Evolutionary conservation across 2,888 invertebrate genomes (phyloP), one percentile per base, ranked within the genome.

Genomic region (Augochlorella aurata): DNA sequence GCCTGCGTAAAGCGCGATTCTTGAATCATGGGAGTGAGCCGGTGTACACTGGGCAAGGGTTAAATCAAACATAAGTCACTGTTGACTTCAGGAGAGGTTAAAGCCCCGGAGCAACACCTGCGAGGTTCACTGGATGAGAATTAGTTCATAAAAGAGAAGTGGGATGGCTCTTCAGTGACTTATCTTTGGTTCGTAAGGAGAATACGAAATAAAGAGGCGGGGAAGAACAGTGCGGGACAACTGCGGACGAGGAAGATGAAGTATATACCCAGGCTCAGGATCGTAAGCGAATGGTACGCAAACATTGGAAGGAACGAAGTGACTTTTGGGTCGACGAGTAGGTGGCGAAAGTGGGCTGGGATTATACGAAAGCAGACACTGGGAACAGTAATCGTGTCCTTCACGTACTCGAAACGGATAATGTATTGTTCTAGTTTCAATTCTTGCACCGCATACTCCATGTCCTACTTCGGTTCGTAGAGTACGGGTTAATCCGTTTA

Each of bases 261-360:
- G 83, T 82, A 74, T 70, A 58, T 70, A 58, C 74, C 79, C 77
- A 73, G 85, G 84, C 83, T 87, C 86, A 76, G 82, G 82, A 83
- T 86, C 88, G 83, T 87, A 90, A 90, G 90, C 89, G 88, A 87
- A 88, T 85, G 84, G 84, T 81, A 84, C 77, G 84, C 87, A 88
- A 88, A 88, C 84, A 84, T 85, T 87, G 74, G 81, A 82, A 75
- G 50, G 79, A 74, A 85, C 85, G 82, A 85, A 77, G 84, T 85
- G 84, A 88, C 73, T 85, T 81, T 38, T 16, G 81, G 75, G 65
- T 74, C 67, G 69, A 75, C 71, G 76, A 81, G 87, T 71, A 73
- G 74, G 63, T 69, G 75, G 77, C 58, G 67, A 78, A 76, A 81
- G 65, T 75, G 78, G 76, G 72, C 78, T 68, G 71, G 83, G 80